Conservation (phyloP, 2,113 vertebrate genomes). For the Brachyhypopomus occidentalis region DNA sequence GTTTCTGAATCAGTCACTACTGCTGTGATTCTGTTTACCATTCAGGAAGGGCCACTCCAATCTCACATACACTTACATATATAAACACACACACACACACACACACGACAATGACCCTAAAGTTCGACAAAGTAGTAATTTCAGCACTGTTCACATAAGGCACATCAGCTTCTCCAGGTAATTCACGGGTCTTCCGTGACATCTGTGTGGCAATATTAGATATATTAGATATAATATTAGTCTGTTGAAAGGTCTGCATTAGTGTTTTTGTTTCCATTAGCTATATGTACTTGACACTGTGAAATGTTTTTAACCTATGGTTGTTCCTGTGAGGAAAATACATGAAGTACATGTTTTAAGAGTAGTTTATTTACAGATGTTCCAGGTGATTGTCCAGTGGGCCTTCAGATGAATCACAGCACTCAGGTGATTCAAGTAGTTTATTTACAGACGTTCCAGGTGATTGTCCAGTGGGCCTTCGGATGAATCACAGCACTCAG, state of each 20-base stretch:
- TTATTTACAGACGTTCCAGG: too few species aligned
- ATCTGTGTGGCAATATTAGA: not conserved
- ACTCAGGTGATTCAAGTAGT: too few species aligned
- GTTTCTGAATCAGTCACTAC: not conserved
- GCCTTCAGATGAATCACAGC: too few species aligned
- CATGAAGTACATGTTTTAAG: too few species aligned
- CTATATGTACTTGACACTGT: too few species aligned
- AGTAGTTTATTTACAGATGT: too few species aligned
- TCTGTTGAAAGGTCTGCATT: not conserved
- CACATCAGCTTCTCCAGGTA: not conserved
- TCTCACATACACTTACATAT: not conserved
- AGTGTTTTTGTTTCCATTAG: not conserved
- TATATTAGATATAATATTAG: too few species aligned
- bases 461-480: too few species aligned
- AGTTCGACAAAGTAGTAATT: slow-evolving; percentile 15
- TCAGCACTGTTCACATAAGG: not conserved
- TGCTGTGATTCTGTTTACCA: not conserved
- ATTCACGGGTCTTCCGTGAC: not conserved
- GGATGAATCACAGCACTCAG: too few species aligned
- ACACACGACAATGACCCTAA: not conserved
- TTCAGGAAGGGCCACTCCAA: not conserved
- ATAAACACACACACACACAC: not conserved
- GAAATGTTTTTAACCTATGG: too few species aligned
- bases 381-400: too few species aligned
- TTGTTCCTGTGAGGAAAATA: too few species aligned